Percentiles rank a stretch among this genome's conserved stretches.
Evolutionary conservation across 2,113 vertebrate species (phyloP).

Genomic region (Canis aureus): DNA sequence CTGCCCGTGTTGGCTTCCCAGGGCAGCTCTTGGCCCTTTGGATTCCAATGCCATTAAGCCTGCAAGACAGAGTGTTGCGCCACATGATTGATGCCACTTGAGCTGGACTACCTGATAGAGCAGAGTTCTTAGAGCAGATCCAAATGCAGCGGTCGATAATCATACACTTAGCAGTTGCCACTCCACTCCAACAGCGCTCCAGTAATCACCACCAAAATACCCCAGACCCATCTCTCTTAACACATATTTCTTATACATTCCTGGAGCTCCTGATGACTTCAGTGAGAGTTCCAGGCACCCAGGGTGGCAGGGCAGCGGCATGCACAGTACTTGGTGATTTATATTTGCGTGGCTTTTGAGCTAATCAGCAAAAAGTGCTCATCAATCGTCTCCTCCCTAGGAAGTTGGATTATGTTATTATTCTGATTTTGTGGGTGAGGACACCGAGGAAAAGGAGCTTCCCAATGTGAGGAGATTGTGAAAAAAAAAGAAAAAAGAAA

Average conservation of each 20-base stretch:
- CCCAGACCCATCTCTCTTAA: neutral
- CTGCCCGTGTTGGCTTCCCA: neutral
- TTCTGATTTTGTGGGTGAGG: conserved; percentile 4
- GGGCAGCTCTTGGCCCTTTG: conserved; percentile 59
- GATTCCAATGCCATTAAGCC: conserved; percentile 73
- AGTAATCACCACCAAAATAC: neutral
- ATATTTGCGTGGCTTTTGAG: neutral
- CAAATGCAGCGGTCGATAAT: conserved; percentile 71
- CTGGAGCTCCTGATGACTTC: neutral
- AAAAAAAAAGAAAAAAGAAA: neutral
- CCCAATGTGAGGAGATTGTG: neutral
- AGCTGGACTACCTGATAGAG: neutral
- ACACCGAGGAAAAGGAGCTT: conserved; percentile 10
- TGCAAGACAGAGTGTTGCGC: neutral
- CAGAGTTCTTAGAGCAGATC: conserved; percentile 54
- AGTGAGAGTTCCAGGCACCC: neutral
- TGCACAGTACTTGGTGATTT: neutral
- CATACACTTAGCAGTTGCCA: conserved; percentile 67
- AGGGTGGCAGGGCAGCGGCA: neutral
- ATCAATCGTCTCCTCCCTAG: neutral
- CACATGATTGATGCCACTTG: conserved; percentile 70
- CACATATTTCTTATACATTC: conserved; percentile 33
- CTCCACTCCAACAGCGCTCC: neutral
- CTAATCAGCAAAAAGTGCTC: conserved; percentile 56
- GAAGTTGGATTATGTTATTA: neutral